Evolutionary conservation across 2,113 vertebrate genomes (phyloP), one percentile per base, ranked within the genome.

Genomic region (Lepus timidus): DNA sequence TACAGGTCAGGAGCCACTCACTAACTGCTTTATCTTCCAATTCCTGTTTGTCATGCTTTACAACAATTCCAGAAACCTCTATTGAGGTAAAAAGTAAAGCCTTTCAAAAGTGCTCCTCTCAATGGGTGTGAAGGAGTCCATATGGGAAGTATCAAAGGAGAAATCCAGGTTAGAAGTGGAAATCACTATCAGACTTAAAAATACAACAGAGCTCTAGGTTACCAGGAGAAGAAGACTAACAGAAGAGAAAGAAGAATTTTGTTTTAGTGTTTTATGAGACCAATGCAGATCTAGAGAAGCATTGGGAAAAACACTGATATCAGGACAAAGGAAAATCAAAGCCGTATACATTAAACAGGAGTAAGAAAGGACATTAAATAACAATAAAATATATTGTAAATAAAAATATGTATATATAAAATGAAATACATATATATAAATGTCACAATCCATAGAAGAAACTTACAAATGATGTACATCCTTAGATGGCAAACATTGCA

Each of bases 101-200:
- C 4, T 1, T 51, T 36, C 4, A 49, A 58, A 68, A 39, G 23
- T 44, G 22, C 33, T 68, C 6, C 7, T 68, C 55, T 78, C 64
- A 22, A 0, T 36, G 20, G 44, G 19, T 17, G 11, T 14, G 20
- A 3, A 17, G 3, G 10, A 12, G 25, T 4, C 10, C 6, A 6
- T 36, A 17, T 13, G 29, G 13, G 23, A 74, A 8, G 9, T 1
- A 2, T 25, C 25, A 55, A 64, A 58, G 51, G 61, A 90, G 13
- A 89, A 74, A 62, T 9, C 39, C 6, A 74, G 39, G 20, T 73
- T 85, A 31, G 3, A 51, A 61, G 4, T 70, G 65, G 27, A 13
- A 58, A 36, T 51, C 65, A 70, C 9, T 10, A 55, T 36, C 13
- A 27, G 7, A 67, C 16, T 79, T 49, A 67, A 79, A 62, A 65